phyloP scores from a whole-genome alignment of 2,888 invertebrate species.

The Synanthedon formicaeformis region DNA sequence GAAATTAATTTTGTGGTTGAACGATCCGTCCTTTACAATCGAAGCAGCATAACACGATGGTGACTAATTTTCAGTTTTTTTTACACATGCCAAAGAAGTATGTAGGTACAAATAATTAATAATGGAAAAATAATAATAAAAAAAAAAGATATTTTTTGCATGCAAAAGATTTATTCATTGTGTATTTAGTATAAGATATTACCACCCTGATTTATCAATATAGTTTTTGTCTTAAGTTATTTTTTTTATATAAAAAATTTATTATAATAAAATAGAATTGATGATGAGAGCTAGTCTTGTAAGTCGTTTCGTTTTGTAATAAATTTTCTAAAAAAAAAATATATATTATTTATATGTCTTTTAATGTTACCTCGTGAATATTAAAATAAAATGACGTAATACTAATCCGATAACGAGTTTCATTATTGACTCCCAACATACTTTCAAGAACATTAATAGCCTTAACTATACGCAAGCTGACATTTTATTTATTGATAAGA shows the following conservation, averaged over 20 bases:
- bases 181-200: slow-evolving; percentile 2
- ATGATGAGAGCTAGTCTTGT: slow-evolving; percentile 42
- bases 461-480: too few relatives aligned
- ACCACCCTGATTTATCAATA: slow-evolving; percentile 9
- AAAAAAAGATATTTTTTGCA: slow-evolving; percentile 37
- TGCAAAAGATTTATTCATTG: slow-evolving; percentile 30
- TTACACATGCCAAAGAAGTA: slow-evolving; percentile 53
- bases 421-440: not conserved
- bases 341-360: slow-evolving; percentile 17
- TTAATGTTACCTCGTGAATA: not conserved
- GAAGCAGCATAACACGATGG: not conserved
- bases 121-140: slow-evolving; percentile 21
- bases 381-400: not conserved
- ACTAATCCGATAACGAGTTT: not conserved
- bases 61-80: not conserved
- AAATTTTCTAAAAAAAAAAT: slow-evolving; percentile 17
- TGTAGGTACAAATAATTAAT: slow-evolving; percentile 40
- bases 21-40: not conserved
- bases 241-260: slow-evolving; percentile 13
- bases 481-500: too few relatives aligned
- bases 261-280: slow-evolving; percentile 9
- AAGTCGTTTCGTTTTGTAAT: slow-evolving; percentile 54
- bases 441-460: too few relatives aligned
- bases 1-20: not conserved
- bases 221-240: slow-evolving; percentile 16